phyloP scores from a whole-genome alignment of 2,113 vertebrate genomes.

The Chaetura pelagica region DNA sequence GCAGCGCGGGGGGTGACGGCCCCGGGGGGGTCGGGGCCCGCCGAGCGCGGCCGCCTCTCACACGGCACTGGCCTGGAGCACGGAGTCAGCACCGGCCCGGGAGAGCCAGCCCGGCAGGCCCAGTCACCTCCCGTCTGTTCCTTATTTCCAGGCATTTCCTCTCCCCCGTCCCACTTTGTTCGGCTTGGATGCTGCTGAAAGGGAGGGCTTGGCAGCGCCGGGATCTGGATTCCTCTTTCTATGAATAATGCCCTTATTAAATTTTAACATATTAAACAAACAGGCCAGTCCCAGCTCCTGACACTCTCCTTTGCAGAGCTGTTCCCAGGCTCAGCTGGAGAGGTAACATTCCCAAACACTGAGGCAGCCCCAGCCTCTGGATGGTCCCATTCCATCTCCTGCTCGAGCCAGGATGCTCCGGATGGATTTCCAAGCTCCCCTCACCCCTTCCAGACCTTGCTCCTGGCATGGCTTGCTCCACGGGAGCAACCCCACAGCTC shows the following conservation, averaged over 20 bases:
- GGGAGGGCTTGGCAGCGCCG: constrained; percentile 58
- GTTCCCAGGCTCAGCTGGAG: constrained; percentile 53
- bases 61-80: not conserved
- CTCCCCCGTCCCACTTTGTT: constrained; percentile 61
- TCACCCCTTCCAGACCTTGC: fast-evolving
- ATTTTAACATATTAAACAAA: constrained; percentile 52
- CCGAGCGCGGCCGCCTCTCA: not conserved
- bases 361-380: constrained; percentile 1
- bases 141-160: constrained; percentile 69
- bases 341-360: constrained; percentile 60
- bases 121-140: constrained; percentile 26
- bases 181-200: constrained; percentile 69
- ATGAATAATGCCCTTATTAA: constrained; percentile 73
- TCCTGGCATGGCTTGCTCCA: not conserved
- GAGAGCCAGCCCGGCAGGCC: not conserved
- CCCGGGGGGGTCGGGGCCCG: not conserved
- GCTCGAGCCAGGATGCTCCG: not conserved
- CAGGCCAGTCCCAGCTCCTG: constrained; percentile 36
- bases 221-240: constrained; percentile 62
- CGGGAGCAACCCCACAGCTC: not conserved
- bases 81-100: not conserved
- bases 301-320: not conserved
- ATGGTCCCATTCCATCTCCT: not conserved
- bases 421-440: not conserved
- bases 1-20: not conserved